A percentile compares a stretch with the other conserved stretches of the same genome.
Conservation (phyloP, 2,113 vertebrate species). For the Syrmaticus mikado region DNA sequence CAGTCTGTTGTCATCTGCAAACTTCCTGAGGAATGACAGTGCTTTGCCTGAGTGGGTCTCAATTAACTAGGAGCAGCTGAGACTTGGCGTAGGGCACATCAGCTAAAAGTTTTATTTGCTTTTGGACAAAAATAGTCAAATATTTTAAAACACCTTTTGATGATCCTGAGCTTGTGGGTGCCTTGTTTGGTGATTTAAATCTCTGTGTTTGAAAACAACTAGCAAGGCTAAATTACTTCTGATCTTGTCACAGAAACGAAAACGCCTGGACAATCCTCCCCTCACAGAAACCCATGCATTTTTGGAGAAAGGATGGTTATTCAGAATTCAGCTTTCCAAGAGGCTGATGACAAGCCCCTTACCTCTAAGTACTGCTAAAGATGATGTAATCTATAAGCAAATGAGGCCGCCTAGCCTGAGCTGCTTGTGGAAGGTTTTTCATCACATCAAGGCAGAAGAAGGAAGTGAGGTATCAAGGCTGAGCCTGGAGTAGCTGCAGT, state of each 20-base stretch:
- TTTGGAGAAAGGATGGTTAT: not conserved
- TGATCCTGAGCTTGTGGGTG: not conserved
- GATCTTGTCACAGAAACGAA: not conserved
- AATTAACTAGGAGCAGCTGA: not conserved
- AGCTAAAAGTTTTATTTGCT: not conserved
- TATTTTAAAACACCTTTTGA: not conserved
- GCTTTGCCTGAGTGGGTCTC: not conserved
- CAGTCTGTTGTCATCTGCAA: no score
- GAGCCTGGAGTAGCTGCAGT: not conserved
- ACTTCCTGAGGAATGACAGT: not conserved
- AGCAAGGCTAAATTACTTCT: not conserved
- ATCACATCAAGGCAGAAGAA: not conserved
- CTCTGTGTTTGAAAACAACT: not conserved
- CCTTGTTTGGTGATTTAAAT: not conserved
- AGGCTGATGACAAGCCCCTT: constrained; percentile 36
- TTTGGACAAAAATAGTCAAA: not conserved
- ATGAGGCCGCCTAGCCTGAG: not conserved
- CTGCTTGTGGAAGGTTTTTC: not conserved
- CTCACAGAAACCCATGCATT: not conserved
- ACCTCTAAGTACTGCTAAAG: not conserved
- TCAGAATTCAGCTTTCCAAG: not conserved
- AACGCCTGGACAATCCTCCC: not conserved
- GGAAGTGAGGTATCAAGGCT: not conserved
- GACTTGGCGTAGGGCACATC: not conserved
- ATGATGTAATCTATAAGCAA: not conserved